Base-by-base conservation (phyloP, 2,888 invertebrate species). In the Noctua janthina region DNA sequence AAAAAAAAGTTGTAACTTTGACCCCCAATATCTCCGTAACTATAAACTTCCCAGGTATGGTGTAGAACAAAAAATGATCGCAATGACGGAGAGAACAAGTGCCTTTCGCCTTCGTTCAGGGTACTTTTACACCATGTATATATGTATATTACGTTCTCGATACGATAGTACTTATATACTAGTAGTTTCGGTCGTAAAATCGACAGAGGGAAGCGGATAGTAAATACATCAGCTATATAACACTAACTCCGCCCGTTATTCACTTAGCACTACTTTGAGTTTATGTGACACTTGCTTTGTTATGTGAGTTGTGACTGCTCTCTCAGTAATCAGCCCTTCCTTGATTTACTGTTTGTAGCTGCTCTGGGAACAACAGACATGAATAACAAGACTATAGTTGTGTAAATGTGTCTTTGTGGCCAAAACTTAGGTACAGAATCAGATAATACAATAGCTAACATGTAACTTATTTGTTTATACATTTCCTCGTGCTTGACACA, bases 261-360 rank as follows among this genome's bases (percentile, higher is more conserved):
- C 87, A 86, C 84, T 84, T 84, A 87, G 87, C 81, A 76, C 69
- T 87, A 84, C 75, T 84, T 83, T 73, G 75, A 78, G 81, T 87
- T 87, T 87, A 86, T 86, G 87, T 78, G 85, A 84, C 87, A 84
- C 76, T 84, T 71, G 70, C 54, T 81, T 76, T 83, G 83, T 86
- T 86, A 81, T 81, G 84, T 51, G 68, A 85, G 67, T 85, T 78
- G 78, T 82, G 72, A 74, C 51, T 84, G 64, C 80, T 80, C 86
- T 83, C 83, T 59, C 71, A 49, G 75, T 81, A 86, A 86, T 83
- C 85, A 76, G 74, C 73, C 77, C 73, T 73, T 81, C 59, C 87
- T 83, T 87, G 84, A 86, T 81, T 78, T 78, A 78, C 69, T 64
- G 76, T 82, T 82, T 82, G 46, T 68, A 66, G 49, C 43, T 64